Percentiles rank a stretch among this genome's conserved stretches.
Conservation (phyloP, 2,888 invertebrate genomes). For the Oligia latruncula region DNA sequence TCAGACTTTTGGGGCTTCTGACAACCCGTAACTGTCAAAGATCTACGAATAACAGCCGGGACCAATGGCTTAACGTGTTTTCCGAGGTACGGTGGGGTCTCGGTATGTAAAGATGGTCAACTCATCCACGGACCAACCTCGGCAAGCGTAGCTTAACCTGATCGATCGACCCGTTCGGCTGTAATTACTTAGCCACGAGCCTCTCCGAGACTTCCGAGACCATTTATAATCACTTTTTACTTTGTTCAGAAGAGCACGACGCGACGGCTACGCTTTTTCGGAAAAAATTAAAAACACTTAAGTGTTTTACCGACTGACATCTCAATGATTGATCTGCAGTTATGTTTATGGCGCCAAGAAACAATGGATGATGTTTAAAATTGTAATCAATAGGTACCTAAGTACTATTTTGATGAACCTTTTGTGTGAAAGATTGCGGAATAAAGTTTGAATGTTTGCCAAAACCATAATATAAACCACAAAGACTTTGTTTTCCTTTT, state of each 20-base stretch:
- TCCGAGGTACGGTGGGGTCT: too few species aligned
- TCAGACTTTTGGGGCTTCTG: not conserved
- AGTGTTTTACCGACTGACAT: slow-evolving; percentile 4
- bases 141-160: not conserved
- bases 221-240: not conserved
- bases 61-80: too few species aligned
- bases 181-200: not conserved
- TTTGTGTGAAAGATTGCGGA: slow-evolving; percentile 36
- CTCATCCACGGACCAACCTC: not conserved
- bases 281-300: not conserved
- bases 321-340: slow-evolving; percentile 18
- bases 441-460: slow-evolving; percentile 50
- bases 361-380: slow-evolving; percentile 32
- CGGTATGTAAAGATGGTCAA: too few species aligned
- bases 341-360: slow-evolving; percentile 5
- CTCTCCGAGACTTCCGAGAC: not conserved
- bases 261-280: not conserved
- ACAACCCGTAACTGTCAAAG: not conserved
- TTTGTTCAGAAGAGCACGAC: not conserved
- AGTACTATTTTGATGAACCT: slow-evolving; percentile 9
- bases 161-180: not conserved
- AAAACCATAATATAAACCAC: slow-evolving; percentile 34
- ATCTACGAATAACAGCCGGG: too few species aligned
- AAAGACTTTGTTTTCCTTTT: slow-evolving; percentile 29
- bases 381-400: not conserved